Conservation (phyloP, 2,113 vertebrate genomes). For the Pachyramphus minor region DNA sequence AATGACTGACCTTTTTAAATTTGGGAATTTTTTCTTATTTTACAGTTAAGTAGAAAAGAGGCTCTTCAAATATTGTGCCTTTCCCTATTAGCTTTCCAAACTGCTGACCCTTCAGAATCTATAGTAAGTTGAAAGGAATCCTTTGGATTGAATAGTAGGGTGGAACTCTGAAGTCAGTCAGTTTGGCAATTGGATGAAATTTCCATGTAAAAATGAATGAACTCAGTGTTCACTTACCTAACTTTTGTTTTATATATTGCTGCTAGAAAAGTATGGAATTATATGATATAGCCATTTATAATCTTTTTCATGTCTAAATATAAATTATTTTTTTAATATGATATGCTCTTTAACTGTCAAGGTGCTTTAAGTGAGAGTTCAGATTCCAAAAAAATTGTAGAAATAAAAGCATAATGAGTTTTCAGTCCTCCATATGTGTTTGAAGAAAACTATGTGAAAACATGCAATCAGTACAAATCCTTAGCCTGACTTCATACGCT, state of each 20-base stretch:
- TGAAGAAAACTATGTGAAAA: not conserved
- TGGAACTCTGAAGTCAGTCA: not conserved
- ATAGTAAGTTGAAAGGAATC: not conserved
- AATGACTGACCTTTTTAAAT: conserved; percentile 17
- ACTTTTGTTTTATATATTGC: not conserved
- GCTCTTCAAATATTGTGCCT: not conserved
- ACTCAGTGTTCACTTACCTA: not conserved
- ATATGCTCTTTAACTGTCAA: not conserved
- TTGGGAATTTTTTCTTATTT: not conserved
- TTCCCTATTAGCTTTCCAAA: not conserved
- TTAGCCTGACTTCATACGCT: not conserved
- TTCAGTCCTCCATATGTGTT: not conserved
- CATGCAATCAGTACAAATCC: not conserved
- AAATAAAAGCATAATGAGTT: not conserved
- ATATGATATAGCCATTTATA: not conserved
- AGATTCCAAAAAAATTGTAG: not conserved
- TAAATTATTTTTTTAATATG: not conserved
- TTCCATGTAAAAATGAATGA: not conserved
- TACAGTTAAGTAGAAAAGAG: not conserved
- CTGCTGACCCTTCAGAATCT: not conserved
- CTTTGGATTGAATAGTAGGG: not conserved
- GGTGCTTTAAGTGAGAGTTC: not conserved
- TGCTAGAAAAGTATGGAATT: not conserved
- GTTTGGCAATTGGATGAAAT: not conserved
- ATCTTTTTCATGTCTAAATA: not conserved